Evolutionary conservation across 2,113 vertebrate genomes (phyloP).

Genomic region (Syrrhaptes paradoxus): DNA sequence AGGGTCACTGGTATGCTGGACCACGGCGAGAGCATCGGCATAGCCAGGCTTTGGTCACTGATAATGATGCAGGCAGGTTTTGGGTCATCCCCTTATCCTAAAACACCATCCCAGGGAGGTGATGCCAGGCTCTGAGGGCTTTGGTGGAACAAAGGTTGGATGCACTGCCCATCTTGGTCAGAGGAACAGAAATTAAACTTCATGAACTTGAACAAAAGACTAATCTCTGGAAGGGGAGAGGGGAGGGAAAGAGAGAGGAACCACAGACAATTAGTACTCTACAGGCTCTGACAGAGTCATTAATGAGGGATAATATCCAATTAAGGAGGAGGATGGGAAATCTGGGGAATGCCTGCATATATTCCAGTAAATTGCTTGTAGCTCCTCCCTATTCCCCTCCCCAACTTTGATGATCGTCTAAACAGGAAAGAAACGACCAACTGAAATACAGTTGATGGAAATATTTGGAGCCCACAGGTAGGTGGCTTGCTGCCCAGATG

Average conservation of each 20-base stretch:
- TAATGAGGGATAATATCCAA: constrained; percentile 60
- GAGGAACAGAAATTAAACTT: constrained; percentile 62
- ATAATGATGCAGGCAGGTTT: not conserved
- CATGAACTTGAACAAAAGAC: constrained; percentile 66
- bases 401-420: not conserved
- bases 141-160: constrained; percentile 8
- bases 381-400: constrained; percentile 1
- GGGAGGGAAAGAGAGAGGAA: constrained; percentile 24
- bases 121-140: constrained; percentile 9
- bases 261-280: constrained; percentile 57
- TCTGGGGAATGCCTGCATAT: constrained; percentile 29
- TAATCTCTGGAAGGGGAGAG: constrained; percentile 30
- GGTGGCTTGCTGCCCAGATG: constrained; percentile 41
- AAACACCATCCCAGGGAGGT: not conserved
- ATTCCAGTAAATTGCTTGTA: constrained; percentile 29
- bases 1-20: not conserved
- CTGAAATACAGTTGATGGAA: constrained; percentile 25
- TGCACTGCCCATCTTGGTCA: not conserved
- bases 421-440: not conserved
- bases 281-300: constrained; percentile 54
- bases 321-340: constrained; percentile 54
- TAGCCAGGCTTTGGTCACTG: not conserved
- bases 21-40: rapidly evolving
- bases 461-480: constrained; percentile 34
- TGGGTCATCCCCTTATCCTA: not conserved